Evolutionary conservation across 2,113 vertebrate species (phyloP).

Genomic region (Elephantulus edwardii): DNA sequence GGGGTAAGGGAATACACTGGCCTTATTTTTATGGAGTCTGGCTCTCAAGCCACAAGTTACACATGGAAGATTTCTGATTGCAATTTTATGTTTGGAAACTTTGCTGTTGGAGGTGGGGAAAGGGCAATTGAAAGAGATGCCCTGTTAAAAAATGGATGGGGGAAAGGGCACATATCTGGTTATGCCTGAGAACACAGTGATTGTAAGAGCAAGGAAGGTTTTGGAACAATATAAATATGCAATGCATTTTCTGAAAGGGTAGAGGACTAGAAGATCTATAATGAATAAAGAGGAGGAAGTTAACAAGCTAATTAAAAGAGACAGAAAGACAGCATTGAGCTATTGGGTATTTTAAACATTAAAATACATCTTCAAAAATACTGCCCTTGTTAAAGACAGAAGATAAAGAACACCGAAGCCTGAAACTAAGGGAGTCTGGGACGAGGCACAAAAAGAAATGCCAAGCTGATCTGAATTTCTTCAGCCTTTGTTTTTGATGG

Average conservation of each 20-base stretch:
- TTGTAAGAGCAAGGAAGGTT: background rate
- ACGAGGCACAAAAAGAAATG: background rate
- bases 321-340: background rate
- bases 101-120: background rate
- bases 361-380: conserved; percentile 19
- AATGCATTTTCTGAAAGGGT: background rate
- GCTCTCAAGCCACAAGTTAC: conserved; percentile 8
- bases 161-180: background rate
- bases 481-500: background rate
- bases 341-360: conserved; percentile 37
- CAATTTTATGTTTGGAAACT: conserved; percentile 39
- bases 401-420: background rate
- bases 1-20: background rate
- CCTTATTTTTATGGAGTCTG: conserved; percentile 8
- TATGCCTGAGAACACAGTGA: background rate
- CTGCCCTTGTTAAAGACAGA: background rate
- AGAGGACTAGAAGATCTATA: conserved; percentile 33
- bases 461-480: background rate
- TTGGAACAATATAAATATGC: conserved; percentile 13
- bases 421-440: rapidly evolving
- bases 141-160: conserved; percentile 42
- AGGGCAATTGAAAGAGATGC: conserved; percentile 52
- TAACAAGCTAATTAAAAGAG: conserved; percentile 63
- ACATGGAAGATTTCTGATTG: conserved; percentile 8
- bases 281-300: conserved; percentile 60